Conservation (phyloP, 2,113 vertebrate genomes). For the Xiphias gladius region DNA sequence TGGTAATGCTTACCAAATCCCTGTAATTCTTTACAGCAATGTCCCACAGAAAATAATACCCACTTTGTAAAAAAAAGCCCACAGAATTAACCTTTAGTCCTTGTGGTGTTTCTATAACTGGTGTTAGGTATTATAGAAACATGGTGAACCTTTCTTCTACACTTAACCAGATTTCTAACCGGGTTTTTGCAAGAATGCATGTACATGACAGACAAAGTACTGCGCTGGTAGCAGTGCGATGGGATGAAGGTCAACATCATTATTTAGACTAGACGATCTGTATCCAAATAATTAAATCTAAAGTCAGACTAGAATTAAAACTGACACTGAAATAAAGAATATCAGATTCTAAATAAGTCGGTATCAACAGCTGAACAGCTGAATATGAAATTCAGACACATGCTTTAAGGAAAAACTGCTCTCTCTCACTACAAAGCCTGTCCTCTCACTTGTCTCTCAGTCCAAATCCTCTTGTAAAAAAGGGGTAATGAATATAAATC, state of each 20-base stretch:
- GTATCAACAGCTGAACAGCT: neutral
- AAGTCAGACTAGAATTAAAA: neutral
- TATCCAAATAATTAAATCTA: conserved; percentile 4
- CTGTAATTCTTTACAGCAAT: neutral
- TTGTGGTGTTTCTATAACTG: no score
- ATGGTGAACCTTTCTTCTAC: no score
- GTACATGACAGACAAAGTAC: neutral
- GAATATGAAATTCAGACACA: neutral
- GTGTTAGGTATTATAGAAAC: no score
- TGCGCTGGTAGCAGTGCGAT: neutral
- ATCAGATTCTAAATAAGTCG: neutral
- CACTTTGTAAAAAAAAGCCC: neutral
- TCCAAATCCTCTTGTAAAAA: neutral
- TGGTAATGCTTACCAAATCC: neutral
- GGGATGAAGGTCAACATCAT: neutral
- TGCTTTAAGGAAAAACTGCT: neutral
- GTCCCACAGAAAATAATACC: no score
- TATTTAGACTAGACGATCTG: neutral
- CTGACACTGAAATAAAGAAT: conserved; percentile 1
- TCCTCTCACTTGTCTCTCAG: neutral
- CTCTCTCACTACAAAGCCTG: neutral
- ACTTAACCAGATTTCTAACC: no score
- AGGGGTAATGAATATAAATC: neutral
- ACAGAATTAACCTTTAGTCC: neutral
- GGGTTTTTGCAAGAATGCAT: no score